Percentiles rank a stretch among this genome's conserved stretches.
phyloP scores from a whole-genome alignment of 2,888 invertebrate genomes.

The Odontocerum albicorne region DNA sequence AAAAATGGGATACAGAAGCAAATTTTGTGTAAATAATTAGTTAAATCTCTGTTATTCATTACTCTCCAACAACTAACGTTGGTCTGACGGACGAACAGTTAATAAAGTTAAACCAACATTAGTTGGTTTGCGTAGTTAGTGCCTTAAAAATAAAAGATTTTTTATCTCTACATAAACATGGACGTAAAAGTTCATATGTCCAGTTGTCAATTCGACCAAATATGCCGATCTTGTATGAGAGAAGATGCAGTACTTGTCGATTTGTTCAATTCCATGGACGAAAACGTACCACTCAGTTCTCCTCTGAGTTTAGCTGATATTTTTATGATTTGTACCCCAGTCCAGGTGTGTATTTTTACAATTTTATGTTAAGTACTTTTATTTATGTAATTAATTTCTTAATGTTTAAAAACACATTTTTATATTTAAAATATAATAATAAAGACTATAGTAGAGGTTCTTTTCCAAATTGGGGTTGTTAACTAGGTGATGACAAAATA shows the following conservation, averaged over 20 bases:
- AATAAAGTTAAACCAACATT: no score
- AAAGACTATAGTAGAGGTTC: no score
- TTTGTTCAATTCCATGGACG: constrained; percentile 42
- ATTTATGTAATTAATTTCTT: no score
- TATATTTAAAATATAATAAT: no score
- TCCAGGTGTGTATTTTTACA: constrained; percentile 42
- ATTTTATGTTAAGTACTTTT: not conserved
- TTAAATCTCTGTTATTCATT: no score
- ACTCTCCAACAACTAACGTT: no score
- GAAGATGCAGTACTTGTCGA: constrained; percentile 44
- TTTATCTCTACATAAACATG: not conserved
- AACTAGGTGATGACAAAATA: no score
- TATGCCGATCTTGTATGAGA: constrained; percentile 54
- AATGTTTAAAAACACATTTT: no score
- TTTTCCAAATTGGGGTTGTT: no score
- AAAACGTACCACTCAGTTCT: constrained; percentile 13
- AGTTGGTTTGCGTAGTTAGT: constrained; percentile 1
- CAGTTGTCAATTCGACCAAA: constrained; percentile 35
- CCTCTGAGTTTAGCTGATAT: constrained; percentile 44
- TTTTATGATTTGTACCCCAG: constrained; percentile 45
- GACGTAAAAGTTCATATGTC: constrained; percentile 11
- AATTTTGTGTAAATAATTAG: no score
- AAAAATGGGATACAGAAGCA: no score
- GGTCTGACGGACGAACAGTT: no score
- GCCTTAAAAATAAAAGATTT: constrained; percentile 5